A percentile compares a stretch with the other conserved stretches of the same genome.
Evolutionary conservation across 1,140 invertebrate genomes (phyloP).

Genomic region (Daktulosphaira vitifoliae): DNA sequence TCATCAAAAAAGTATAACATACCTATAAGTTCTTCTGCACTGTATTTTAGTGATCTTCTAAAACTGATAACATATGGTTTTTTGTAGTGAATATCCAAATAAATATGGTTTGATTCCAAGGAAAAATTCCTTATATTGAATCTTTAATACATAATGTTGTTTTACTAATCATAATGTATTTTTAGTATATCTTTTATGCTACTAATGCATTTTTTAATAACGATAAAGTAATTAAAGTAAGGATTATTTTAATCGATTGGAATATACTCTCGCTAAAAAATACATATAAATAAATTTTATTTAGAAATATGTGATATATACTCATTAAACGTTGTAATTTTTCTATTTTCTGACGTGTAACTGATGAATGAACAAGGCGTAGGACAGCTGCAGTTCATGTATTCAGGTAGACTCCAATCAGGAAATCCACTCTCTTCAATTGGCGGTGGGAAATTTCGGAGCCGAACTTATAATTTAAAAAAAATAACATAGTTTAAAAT

Average conservation of each 20-base stretch:
- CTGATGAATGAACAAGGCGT: constrained; percentile 32
- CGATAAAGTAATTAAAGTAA: too few species aligned
- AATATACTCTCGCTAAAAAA: too few species aligned
- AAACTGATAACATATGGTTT: constrained; percentile 33
- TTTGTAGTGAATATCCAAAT: constrained; percentile 31
- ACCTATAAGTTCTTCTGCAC: constrained; percentile 29
- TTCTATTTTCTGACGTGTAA: constrained; percentile 32
- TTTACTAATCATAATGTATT: too few species aligned
- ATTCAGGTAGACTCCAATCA: constrained; percentile 17
- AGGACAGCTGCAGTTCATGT: constrained; percentile 35
- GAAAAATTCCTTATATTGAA: too few species aligned
- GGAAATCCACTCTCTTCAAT: constrained; percentile 20
- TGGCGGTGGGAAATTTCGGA: constrained; percentile 17
- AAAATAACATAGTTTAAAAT: too few species aligned
- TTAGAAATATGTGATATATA: too few species aligned
- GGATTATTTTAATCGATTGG: too few species aligned
- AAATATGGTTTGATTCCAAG: too few species aligned
- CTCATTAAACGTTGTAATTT: neutral
- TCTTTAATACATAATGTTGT: too few species aligned
- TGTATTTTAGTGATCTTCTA: constrained; percentile 26
- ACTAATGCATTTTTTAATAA: too few species aligned
- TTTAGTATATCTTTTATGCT: too few species aligned
- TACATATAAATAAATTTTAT: too few species aligned
- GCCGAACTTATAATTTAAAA: constrained; percentile 20
- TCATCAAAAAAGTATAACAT: neutral